Base-by-base conservation (phyloP, 2,113 vertebrate genomes). In the Halcyon senegalensis region DNA sequence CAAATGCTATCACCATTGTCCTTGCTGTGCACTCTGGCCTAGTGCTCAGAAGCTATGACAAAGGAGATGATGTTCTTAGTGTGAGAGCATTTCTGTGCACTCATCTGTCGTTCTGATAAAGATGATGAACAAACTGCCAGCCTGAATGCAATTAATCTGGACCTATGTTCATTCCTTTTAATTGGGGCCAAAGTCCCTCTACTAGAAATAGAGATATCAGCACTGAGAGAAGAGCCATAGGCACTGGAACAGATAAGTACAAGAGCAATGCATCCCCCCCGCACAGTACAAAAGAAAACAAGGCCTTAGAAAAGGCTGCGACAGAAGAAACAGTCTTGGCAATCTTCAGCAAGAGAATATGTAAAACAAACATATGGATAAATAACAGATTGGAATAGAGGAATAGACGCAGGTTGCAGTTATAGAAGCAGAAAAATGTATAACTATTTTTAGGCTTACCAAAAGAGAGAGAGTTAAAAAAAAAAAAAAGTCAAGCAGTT, bases 191-290 rank as follows among this genome's bases (percentile, higher is more conserved):
- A 50, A 41, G 24, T 15, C 23, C 10, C 5, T 77, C 8, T 56
- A 28, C 72, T 84, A 33, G 55, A 74, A 92, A 35, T 17, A 66
- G 30, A 50, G 18, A 46, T 74, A 50, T 37, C 41, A 35, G 25
- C 35, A 21, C 8, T 44, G 48, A 73, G 35, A 27, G 18, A 85
- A 79, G 64, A 70, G 11, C n/a, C 15, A 20, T 43, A 35, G 41
- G 28, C 30, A 48, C 43, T 48, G 39, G 33, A 55, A 62, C 17
- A 64, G 53, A 19, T 7, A 33, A 18, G 19, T 43, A 62, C 78
- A 63, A 33, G 21, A 78, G 15, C 51, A 75, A 16, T 16, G 20
- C 10, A 7, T 74, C 1, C 0, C 7, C 15, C 18, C 13, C 13
- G 2, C 4, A 28, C 2, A 75, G 33, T 41, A 46, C 7, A 41